These are phyloP conservation scores for Hetaerina americana DNA, from an alignment of 1,140 invertebrate genomes.

Conservation along the genomic window DNA sequence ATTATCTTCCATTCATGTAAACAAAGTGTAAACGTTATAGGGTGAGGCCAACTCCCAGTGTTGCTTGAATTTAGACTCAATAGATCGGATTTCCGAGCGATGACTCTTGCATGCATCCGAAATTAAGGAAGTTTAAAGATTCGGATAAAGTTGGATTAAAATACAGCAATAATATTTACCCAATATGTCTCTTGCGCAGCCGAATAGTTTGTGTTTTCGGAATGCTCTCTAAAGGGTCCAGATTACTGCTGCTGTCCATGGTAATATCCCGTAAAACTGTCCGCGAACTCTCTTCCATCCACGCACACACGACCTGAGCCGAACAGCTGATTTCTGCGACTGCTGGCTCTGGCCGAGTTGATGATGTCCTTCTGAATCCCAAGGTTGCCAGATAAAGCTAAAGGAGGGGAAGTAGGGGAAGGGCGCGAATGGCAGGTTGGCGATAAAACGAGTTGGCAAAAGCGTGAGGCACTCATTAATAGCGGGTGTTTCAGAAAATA, in stretches of 20 bases:
- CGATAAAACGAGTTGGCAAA: background rate
- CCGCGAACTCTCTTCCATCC: background rate
- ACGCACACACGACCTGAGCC: background rate
- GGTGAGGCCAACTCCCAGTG: too few relatives aligned
- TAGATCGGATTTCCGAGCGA: too few relatives aligned
- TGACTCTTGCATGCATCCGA: too few relatives aligned
- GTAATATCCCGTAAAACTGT: too few relatives aligned
- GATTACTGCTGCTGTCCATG: background rate
- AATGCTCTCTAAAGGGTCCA: background rate
- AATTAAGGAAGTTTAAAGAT: too few relatives aligned
- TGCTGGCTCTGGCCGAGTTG: background rate
- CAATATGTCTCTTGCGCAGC: background rate
- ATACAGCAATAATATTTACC: too few relatives aligned
- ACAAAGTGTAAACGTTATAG: too few relatives aligned
- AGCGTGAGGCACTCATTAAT: background rate
- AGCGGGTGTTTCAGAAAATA: too few relatives aligned
- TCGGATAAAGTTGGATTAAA: too few relatives aligned
- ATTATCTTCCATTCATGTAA: too few relatives aligned
- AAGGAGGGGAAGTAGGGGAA: background rate
- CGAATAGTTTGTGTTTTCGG: background rate
- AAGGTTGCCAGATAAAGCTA: background rate
- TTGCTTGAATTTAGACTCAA: too few relatives aligned
- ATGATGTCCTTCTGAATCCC: background rate
- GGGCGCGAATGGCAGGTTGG: background rate
- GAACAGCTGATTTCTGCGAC: background rate